phyloP scores from a whole-genome alignment of 2,797 vertebrate species.

The Lepus townsendii region DNA sequence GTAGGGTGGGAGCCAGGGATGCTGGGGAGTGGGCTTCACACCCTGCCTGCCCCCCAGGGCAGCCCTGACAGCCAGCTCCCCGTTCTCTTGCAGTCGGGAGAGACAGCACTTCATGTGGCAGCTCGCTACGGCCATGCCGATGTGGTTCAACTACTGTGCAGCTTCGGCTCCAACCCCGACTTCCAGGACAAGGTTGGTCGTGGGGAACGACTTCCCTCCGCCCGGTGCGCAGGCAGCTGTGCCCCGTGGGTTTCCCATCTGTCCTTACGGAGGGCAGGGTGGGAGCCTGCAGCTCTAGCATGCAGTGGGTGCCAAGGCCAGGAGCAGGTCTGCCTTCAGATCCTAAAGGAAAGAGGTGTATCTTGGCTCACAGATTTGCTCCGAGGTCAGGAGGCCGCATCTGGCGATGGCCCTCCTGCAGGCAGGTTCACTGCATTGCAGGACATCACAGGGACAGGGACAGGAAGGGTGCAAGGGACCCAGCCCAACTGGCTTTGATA shows the following conservation, averaged over 20 bases:
- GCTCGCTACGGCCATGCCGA: constrained; percentile 97
- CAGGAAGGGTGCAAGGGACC: no score
- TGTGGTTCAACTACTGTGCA: constrained; percentile 96
- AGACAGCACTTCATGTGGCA: constrained; percentile 97
- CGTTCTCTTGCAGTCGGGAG: constrained; percentile 93
- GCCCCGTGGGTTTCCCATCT: neutral
- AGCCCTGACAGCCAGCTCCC: neutral
- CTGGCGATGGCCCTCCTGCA: no score
- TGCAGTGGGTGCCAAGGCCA: neutral
- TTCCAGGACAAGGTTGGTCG: constrained; percentile 94
- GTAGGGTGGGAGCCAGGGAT: accelerated
- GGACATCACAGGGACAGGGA: no score
- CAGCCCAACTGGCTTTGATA: no score
- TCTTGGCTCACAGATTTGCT: no score
- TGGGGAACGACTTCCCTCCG: neutral
- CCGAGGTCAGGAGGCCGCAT: no score
- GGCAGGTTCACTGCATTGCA: no score
- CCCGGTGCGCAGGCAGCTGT: neutral
- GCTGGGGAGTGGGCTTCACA: no score
- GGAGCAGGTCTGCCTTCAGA: no score
- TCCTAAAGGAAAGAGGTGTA: no score
- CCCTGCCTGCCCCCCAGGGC: neutral
- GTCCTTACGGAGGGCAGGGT: neutral
- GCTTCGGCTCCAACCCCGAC: constrained; percentile 94
- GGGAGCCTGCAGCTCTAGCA: no score